These are phyloP conservation scores for Acanthosepion esculentum DNA, from an alignment of 2,888 invertebrate species.

Conservation along the genomic window DNA sequence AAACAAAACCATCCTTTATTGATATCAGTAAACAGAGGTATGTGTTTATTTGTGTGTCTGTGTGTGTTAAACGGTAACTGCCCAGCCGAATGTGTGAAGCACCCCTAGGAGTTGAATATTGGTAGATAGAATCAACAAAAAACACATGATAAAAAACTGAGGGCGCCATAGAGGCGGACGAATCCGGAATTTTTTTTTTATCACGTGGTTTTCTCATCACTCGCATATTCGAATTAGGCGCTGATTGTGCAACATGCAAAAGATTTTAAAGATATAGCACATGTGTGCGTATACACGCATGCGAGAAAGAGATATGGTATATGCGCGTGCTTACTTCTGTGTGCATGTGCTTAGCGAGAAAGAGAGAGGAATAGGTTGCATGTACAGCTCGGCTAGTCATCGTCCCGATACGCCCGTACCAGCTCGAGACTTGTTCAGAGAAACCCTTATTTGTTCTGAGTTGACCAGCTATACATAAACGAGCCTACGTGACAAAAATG, in stretches of 20 bases:
- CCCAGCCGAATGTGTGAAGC: not conserved
- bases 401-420: not conserved
- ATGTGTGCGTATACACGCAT: not conserved
- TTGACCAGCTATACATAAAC: not conserved
- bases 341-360: not conserved
- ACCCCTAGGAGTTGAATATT: not conserved
- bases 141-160: not conserved
- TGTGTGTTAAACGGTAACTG: not conserved
- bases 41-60: not conserved
- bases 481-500: not conserved
- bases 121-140: not conserved
- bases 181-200: not conserved
- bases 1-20: not conserved
- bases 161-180: not conserved
- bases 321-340: not conserved
- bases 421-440: not conserved
- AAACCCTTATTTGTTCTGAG: not conserved
- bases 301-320: not conserved
- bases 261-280: not conserved
- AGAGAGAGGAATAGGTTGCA: not conserved
- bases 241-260: not conserved
- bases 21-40: not conserved
- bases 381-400: not conserved
- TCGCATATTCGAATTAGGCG: not conserved
- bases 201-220: slow-evolving; percentile 33